Evolutionary conservation across 2,113 vertebrate species (phyloP), one percentile per base, ranked within the genome.

Genomic region (Bufo bufo): DNA sequence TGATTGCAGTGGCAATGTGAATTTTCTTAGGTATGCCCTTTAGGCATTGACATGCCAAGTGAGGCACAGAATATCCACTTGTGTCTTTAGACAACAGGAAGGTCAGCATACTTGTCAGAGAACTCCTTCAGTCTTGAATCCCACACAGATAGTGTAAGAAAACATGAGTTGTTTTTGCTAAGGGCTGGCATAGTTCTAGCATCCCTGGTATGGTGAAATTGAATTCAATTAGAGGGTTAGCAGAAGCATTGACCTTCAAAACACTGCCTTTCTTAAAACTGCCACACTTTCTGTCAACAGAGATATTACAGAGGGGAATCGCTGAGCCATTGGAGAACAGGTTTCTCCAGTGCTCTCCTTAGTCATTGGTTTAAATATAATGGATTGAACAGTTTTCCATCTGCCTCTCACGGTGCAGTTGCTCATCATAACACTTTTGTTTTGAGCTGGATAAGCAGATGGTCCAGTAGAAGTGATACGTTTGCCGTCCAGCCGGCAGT

Each of bases 141-240:
- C 80, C 71, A 84, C 69, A 88, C 58, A 74, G 80, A 77, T 50
- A 84, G 58, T 77, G 79, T 72, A 74, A 87, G 85, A 80, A 88
- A 88, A 88, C 87, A 66, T 17, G 58, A 84, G 58, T 66, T 88
- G 45, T 83, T 88, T 84, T 88, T 75, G 58, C 85, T 81, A 65
- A 84, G 81, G 87, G 80, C 80, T 88, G 87, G 87, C 80, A 65
- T 88, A 83, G 80, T n/a, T 58, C 47, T 80, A 83, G 80, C 80
- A 83, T 82, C 81, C 71, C 80, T 43, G 69, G 69, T 88, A 77
- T 75, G 87, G 63, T 77, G 65, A 88, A 88, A 84, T 84, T 88
- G 87, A 88, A 88, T 88, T 88, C 87, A 88, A 88, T 88, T 88
- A 83, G 80, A 88, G 59, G 87, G 87, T 88, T 88, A 88, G 87